phyloP scores from a whole-genome alignment of 2,888 invertebrate species.

The Andrena flavipes region DNA sequence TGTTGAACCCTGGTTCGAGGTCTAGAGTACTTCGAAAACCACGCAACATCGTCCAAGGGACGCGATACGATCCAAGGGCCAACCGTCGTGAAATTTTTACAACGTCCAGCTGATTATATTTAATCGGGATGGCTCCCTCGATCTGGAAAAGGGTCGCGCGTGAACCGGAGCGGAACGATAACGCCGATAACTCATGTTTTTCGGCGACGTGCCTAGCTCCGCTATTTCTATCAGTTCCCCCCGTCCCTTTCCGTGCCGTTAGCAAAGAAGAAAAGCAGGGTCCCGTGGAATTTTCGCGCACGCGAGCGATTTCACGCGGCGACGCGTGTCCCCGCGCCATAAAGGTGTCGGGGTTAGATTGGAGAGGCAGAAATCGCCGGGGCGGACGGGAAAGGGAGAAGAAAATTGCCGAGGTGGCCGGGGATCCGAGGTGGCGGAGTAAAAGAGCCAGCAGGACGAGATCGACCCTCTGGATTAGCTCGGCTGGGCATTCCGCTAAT shows the following conservation, averaged over 20 bases:
- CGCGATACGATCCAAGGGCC: background rate
- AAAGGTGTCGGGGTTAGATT: conserved; percentile 48
- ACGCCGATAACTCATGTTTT: conserved; percentile 71
- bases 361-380: conserved; percentile 28
- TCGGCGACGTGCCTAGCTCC: conserved; percentile 42
- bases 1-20: too few species aligned
- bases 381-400: conserved; percentile 6
- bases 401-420: conserved; percentile 27
- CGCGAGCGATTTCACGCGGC: conserved; percentile 51
- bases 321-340: conserved; percentile 59
- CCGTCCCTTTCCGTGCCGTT: conserved; percentile 63
- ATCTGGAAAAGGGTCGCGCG: conserved; percentile 7
- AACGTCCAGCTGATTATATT: conserved; percentile 26
- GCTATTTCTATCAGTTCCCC: background rate
- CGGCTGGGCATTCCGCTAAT: conserved; percentile 44
- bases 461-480: conserved; percentile 55
- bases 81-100: background rate
- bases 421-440: conserved; percentile 29
- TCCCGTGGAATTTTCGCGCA: conserved; percentile 40
- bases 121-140: conserved; percentile 2
- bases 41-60: too few species aligned
- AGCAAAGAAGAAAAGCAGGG: conserved; percentile 50
- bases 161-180: conserved; percentile 62
- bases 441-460: conserved; percentile 44
- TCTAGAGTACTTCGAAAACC: background rate